Evolutionary conservation across 2,888 invertebrate genomes (phyloP), one percentile per base, ranked within the genome.

Genomic region (Apodemia mormo): DNA sequence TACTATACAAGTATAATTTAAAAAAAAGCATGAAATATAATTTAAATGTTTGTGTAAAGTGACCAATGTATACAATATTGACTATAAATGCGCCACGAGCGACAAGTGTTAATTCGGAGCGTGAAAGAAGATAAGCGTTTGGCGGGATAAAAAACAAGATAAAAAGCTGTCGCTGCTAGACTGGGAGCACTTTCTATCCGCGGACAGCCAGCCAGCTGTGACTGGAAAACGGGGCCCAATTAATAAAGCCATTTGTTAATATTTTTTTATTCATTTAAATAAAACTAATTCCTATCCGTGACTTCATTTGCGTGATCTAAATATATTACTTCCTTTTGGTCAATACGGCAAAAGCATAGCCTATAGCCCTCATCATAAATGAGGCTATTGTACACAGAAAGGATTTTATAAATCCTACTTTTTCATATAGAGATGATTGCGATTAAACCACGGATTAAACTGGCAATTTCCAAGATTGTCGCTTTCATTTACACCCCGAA

Each of bases 41-140:
- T 22, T 74, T 72, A 74, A 76, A 66, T 70, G 65, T 40, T 65
- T 56, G 43, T n/a, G 70, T 45, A 33, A 37, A 56, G 12, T 37
- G 72, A 69, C 73, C 77, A 76, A 75, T 75, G 49, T 66, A 12
- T 68, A 43, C 8, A 52, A 67, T 49, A 66, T 52, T 56, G 37
- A 79, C 80, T 84, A 73, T 67, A 80, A 65, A 30, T 58, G 73
- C 75, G 75, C 73, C 75, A 86, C 82, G 85, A 77, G 81, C 81
- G 82, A 86, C 82, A 85, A 86, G 76, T 76, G 77, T 77, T 75
- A 74, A 76, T 73, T 71, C 71, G 72, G 70, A 37, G 61, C 61
- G 61, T 61, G 61, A 61, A 61, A 61, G 61, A 61, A 61, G 61
- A 61, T 14, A 61, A 61, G 61, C 61, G 61, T 61, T 58, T 14